These are phyloP conservation scores for Enteromius anoplus DNA, from an alignment of 2,797 vertebrate genomes.

Conservation along the genomic window DNA sequence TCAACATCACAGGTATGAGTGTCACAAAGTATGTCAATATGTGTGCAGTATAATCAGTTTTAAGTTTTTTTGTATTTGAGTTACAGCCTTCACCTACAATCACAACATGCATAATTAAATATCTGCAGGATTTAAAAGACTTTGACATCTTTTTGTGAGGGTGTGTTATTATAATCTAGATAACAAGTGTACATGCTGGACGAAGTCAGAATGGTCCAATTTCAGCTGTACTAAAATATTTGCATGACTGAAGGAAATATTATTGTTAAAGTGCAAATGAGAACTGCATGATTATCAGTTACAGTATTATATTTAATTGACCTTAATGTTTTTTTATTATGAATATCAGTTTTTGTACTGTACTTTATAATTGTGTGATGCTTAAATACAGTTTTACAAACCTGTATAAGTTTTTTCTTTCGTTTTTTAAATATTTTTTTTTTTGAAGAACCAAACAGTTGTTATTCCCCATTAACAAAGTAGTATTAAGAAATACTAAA, in stretches of 20 bases:
- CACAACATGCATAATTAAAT: too few relatives aligned
- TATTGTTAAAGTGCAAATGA: not conserved
- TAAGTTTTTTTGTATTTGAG: not conserved
- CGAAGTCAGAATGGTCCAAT: not conserved
- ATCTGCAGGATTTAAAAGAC: not conserved
- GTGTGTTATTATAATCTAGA: not conserved
- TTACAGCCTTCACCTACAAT: not conserved
- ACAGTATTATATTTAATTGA: too few relatives aligned
- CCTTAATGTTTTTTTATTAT: not conserved
- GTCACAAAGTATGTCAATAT: not conserved
- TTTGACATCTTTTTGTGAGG: not conserved
- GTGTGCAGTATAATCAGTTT: not conserved
- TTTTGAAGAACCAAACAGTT: too few relatives aligned
- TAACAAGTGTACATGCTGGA: not conserved
- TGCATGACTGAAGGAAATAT: not conserved
- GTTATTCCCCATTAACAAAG: too few relatives aligned
- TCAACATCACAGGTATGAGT: constrained; percentile 88
- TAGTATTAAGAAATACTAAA: not conserved
- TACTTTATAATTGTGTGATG: not conserved
- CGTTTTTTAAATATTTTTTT: too few relatives aligned
- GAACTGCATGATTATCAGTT: not conserved
- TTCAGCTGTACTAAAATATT: not conserved
- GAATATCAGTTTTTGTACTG: not conserved
- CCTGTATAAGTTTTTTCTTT: too few relatives aligned
- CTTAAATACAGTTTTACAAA: not conserved